Evolutionary conservation across 2,797 vertebrate species (phyloP), one percentile per base, ranked within the genome.

Genomic region (Arnoldichthys spilopterus): DNA sequence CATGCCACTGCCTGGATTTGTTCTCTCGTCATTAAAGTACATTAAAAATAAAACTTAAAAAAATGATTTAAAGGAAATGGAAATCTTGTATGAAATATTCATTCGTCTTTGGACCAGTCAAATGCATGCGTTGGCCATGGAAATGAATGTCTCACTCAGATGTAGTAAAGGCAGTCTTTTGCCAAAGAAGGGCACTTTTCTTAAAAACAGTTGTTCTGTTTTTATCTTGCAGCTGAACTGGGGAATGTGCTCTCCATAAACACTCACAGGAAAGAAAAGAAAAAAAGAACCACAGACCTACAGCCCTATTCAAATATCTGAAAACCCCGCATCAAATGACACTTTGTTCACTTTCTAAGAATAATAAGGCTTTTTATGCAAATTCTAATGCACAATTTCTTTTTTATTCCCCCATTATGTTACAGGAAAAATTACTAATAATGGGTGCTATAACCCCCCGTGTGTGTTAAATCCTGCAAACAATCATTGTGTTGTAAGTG

Each of bases 161-260:
- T 2, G 9, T 6, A 58, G 16, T n/a, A 76, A 56, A 30, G 53
- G 8, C 43, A 20, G 66, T 13, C 12, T 59, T 43, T 34, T 30
- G 54, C 43, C 13, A 51, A 45, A 8, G 76, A 71, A 51, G 26
- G 72, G 34, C 45, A 54, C 58, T 63, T 63, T 66, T 64, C 47
- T 45, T 56, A 76, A 73, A 51, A 72, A 79, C 0, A 69, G 24
- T 16, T 56, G 34, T 22, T 72, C 70, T 2, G 11, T 77, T 77
- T 76, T 81, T 53, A 30, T 78, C 54, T 6, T 7, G 3, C 37
- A 72, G 56, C 45, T 67, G 84, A 85, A 86, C 56, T 78, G 63
- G 86, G 87, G 83, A 91, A 90, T 86, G 84, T 80, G 73, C 81
- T 76, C 5, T 40, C 71, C 77, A 77, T 72, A 84, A 83, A 88